Conservation (phyloP, 2,113 vertebrate species). For the Microtus pennsylvanicus region DNA sequence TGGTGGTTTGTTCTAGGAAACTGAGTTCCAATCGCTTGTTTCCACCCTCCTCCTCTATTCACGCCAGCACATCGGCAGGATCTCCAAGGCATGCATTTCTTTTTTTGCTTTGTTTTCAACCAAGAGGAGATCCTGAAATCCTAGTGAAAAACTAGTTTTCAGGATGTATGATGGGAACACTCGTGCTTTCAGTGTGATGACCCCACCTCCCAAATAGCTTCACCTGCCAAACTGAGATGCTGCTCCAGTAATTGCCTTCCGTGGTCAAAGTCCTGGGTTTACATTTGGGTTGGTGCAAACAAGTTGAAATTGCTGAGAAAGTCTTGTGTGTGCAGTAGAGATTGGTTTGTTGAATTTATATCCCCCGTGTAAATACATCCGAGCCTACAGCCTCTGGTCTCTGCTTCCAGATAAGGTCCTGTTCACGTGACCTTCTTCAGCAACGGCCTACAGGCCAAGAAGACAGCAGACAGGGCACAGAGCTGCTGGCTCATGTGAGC, state of each 20-base stretch:
- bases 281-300: slow-evolving; percentile 38
- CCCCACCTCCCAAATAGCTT: not conserved
- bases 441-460: not conserved
- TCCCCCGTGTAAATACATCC: slow-evolving; percentile 56
- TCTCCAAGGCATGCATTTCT: not conserved
- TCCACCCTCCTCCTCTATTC: not conserved
- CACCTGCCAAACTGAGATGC: not conserved
- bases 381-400: slow-evolving; percentile 28
- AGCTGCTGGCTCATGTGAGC: not conserved
- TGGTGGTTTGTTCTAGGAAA: not conserved
- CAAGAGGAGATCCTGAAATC: not conserved
- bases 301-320: slow-evolving; percentile 71
- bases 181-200: not conserved
- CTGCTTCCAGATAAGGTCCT: slow-evolving; percentile 44
- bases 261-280: slow-evolving; percentile 29
- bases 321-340: slow-evolving; percentile 51
- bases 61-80: too few species aligned
- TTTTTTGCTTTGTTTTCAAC: slow-evolving; percentile 26
- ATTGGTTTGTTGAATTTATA: slow-evolving; percentile 75
- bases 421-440: slow-evolving; percentile 34
- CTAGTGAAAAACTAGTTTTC: not conserved
- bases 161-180: not conserved
- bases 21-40: not conserved
- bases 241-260: slow-evolving; percentile 6
- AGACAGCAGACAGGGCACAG: not conserved